Evolutionary conservation across 2,888 invertebrate genomes (phyloP), one percentile per base, ranked within the genome.

Genomic region (Opisthograptis luteolata): DNA sequence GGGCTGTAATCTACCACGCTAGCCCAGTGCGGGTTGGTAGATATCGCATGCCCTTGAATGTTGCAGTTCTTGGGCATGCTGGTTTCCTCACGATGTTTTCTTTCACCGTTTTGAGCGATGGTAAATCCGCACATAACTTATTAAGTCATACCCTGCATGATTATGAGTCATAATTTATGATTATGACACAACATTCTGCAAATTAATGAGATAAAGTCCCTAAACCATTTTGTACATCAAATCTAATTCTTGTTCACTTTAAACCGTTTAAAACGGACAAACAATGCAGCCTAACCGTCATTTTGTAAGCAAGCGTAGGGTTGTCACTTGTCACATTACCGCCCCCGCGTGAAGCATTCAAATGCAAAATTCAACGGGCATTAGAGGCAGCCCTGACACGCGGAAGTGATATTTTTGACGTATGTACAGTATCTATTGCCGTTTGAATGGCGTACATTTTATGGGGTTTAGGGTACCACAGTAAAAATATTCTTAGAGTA

Each of bases 241-340:
- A 41, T 20, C 30, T 4, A 39, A 28, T 39, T 28, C 27, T 10
- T 27, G 1, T n/a, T 6, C 20, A 20, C 20, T 7, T 6, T 7
- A n/a, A n/a, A 32, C 32, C 14, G 6, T 3, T 8, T 30, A n/a
- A 34, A 20, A 20, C 22, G 0, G n/a, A 27, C 46, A 57, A 53
- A 46, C 53, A 60, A 44, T 39, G 43, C 30, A 35, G 17, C 17
- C 49, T 39, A 49, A 37, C 43, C 43, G 39, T 44, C 58, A 65
- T 64, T 68, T 61, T 68, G 65, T 64, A 71, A 63, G 69, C 66
- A 64, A 63, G 60, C 66, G 30, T 24, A 64, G 79, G 84, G 87
- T 82, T 86, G 81, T 89, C 89, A 69, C 86, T 76, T 87, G 88
- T 89, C 89, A 88, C 78, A 87, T 89, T 88, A 88, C 76, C 68